These are phyloP conservation scores for Phymorhynchus buccinoides DNA, from an alignment of 1,140 invertebrate species.

Conservation along the genomic window DNA sequence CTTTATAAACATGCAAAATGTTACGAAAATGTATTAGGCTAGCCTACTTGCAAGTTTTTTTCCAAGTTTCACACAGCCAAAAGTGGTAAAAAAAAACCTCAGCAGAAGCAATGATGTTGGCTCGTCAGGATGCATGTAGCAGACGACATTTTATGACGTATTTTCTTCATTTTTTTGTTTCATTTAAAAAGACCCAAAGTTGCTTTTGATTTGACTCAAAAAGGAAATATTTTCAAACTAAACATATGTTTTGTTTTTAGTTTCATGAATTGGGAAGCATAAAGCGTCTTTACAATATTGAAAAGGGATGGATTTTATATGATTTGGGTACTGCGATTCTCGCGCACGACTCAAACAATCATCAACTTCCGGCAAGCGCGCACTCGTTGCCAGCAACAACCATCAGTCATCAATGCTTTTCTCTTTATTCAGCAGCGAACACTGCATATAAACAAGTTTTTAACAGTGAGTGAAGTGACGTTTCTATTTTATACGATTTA, in stretches of 20 bases:
- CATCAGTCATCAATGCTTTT: not conserved
- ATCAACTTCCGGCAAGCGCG: conserved; percentile 19
- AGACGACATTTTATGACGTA: not conserved
- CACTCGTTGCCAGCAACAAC: conserved; percentile 35
- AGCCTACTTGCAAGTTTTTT: no score
- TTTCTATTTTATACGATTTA: no score
- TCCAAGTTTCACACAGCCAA: no score
- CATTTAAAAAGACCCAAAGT: not conserved
- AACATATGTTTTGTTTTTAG: not conserved
- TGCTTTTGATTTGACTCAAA: not conserved
- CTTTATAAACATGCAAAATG: no score
- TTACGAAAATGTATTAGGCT: no score
- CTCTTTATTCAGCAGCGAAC: not conserved
- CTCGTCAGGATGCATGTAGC: not conserved
- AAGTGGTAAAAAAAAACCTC: no score
- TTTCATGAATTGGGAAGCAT: not conserved
- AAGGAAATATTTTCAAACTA: not conserved
- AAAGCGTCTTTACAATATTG: not conserved
- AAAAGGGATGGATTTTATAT: not conserved
- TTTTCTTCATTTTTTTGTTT: not conserved
- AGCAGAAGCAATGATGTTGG: not conserved
- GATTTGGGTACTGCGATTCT: not conserved
- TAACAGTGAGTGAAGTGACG: not conserved
- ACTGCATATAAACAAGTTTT: not conserved
- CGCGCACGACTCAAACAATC: not conserved